These are phyloP conservation scores for Synaphobranchus kaupii DNA, from an alignment of 2,797 vertebrate genomes.

Conservation along the genomic window DNA sequence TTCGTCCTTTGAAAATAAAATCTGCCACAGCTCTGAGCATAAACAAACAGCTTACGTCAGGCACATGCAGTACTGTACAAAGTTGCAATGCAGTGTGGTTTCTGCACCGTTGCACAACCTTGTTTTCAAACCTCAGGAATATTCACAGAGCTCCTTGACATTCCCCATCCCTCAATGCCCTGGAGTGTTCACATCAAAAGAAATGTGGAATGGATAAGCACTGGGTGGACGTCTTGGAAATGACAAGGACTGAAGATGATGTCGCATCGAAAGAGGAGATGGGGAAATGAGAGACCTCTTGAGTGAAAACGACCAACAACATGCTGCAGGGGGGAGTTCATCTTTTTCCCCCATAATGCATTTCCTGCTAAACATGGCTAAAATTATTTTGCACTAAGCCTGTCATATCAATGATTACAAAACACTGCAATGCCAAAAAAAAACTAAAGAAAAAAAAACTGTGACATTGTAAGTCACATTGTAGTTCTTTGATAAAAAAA, in stretches of 20 bases:
- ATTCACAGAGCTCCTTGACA: not conserved
- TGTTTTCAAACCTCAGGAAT: not conserved
- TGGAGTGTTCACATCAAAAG: conserved; percentile 1
- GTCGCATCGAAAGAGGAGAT: not conserved
- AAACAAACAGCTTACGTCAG: not conserved
- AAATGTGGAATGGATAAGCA: conserved; percentile 10
- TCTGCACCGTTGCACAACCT: not conserved
- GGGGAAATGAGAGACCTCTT: not conserved
- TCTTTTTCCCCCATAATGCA: not conserved
- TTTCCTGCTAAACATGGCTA: conserved; percentile 10
- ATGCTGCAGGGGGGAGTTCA: not conserved
- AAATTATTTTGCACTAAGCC: not conserved
- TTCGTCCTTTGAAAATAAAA: not conserved
- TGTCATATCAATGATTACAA: not conserved
- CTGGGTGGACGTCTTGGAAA: conserved; percentile 11
- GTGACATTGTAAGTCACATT: not conserved
- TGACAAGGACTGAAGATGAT: not conserved
- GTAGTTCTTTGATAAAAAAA: not conserved
- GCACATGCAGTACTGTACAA: not conserved
- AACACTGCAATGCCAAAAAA: not conserved
- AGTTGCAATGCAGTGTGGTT: not conserved
- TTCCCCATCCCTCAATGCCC: not conserved
- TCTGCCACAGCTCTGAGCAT: not conserved
- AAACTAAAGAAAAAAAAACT: no score
- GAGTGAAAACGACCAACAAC: not conserved